Percentiles rank a stretch among this genome's conserved stretches.
These are phyloP conservation scores for Guaruba guarouba DNA, from an alignment of 2,113 vertebrate species.

Conservation along the genomic window DNA sequence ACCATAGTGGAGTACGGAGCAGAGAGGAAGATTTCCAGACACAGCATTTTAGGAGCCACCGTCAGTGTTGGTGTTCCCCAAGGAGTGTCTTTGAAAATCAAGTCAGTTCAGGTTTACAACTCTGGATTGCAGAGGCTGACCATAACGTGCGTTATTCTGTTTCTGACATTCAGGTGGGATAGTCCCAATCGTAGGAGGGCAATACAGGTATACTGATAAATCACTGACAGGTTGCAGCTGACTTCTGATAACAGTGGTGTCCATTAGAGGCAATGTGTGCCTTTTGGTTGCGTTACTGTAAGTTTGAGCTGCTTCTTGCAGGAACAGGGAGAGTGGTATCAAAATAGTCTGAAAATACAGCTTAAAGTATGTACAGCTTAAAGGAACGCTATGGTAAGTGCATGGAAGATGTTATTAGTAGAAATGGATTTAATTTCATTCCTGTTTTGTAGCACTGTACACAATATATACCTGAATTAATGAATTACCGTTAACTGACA, in stretches of 20 bases:
- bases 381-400: background rate
- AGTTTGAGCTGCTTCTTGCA: background rate
- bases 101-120: conserved; percentile 77
- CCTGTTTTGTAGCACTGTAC: background rate
- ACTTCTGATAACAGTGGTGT: background rate
- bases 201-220: background rate
- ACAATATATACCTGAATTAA: background rate
- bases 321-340: background rate
- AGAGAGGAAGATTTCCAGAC: conserved; percentile 95
- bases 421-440: background rate
- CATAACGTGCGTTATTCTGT: background rate
- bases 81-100: conserved; percentile 95
- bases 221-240: background rate
- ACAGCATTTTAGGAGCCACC: conserved; percentile 91
- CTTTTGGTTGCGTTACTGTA: background rate
- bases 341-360: background rate
- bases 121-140: background rate
- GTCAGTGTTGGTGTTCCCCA: conserved; percentile 95
- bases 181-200: background rate
- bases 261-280: background rate
- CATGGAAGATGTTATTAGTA: background rate
- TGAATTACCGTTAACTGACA: background rate
- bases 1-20: conserved; percentile 95
- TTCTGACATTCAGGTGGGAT: background rate
- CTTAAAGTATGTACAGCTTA: background rate